A percentile compares a stretch with the other conserved stretches of the same genome.
Conservation (phyloP, 2,888 invertebrate genomes). For the Drosophila lacicola region DNA sequence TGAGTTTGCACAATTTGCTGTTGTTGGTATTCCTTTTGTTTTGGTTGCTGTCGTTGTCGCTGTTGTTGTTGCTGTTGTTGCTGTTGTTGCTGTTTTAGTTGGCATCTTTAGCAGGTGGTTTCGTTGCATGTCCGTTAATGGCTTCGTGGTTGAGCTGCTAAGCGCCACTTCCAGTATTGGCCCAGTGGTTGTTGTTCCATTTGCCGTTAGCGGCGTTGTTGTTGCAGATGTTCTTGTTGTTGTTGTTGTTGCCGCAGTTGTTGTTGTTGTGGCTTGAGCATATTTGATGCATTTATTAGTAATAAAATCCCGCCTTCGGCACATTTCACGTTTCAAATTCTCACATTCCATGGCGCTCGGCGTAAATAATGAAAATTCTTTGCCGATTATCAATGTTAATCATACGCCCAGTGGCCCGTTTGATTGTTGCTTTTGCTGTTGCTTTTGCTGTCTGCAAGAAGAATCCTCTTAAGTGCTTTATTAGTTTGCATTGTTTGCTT, state of each 20-base stretch:
- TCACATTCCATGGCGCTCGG: slow-evolving; percentile 40
- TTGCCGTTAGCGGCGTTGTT: slow-evolving; percentile 71
- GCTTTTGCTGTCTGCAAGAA: slow-evolving; percentile 32
- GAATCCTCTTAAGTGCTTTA: slow-evolving; percentile 74
- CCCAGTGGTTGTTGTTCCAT: slow-evolving; percentile 63
- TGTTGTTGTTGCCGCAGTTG: slow-evolving; percentile 18
- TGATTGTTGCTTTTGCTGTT: slow-evolving; percentile 57
- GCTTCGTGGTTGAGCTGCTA: slow-evolving; percentile 45
- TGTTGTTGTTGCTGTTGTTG: slow-evolving; percentile 42
- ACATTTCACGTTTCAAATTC: slow-evolving; percentile 53
- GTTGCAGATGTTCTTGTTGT: slow-evolving; percentile 25
- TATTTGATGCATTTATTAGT: slow-evolving; percentile 53
- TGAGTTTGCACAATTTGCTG: slow-evolving; percentile 41
- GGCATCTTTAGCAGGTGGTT: slow-evolving; percentile 81
- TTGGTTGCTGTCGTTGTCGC: slow-evolving; percentile 52
- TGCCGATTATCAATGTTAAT: slow-evolving; percentile 51
- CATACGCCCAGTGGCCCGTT: slow-evolving; percentile 68
- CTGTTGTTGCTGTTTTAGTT: slow-evolving; percentile 47
- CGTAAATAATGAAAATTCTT: slow-evolving; percentile 11
- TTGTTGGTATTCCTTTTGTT: slow-evolving; percentile 47
- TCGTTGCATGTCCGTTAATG: slow-evolving; percentile 79
- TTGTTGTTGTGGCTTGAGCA: slow-evolving; percentile 27
- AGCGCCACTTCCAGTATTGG: slow-evolving; percentile 43
- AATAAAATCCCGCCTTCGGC: slow-evolving; percentile 55
- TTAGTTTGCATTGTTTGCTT: slow-evolving; percentile 72